A percentile compares a stretch with the other conserved stretches of the same genome.
Conservation (phyloP, 2,888 invertebrate genomes). For the Ophion costatus region DNA sequence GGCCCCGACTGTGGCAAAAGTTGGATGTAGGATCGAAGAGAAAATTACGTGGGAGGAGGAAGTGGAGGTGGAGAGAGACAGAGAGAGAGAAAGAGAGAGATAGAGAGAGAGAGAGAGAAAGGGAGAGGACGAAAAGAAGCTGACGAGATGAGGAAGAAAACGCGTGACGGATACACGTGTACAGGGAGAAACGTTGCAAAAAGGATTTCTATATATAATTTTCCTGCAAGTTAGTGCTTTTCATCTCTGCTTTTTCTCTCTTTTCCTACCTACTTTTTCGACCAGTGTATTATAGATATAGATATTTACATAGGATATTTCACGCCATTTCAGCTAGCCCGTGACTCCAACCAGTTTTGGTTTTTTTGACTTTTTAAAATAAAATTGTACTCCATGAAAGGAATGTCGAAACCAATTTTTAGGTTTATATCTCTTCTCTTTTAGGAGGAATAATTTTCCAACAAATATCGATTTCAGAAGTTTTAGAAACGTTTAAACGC, state of each 20-base stretch:
- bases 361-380: too few relatives aligned
- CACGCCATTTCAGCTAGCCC: too few relatives aligned
- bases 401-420: too few relatives aligned
- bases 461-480: too few relatives aligned
- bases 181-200: constrained; percentile 17
- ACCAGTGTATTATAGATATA: too few relatives aligned
- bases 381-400: too few relatives aligned
- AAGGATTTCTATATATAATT: constrained; percentile 26
- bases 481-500: too few relatives aligned
- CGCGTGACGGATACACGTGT: constrained; percentile 30
- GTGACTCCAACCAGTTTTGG: too few relatives aligned
- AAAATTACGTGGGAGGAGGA: constrained; percentile 9
- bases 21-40: constrained; percentile 21
- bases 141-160: not conserved
- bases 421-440: too few relatives aligned
- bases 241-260: constrained; percentile 13
- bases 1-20: not conserved
- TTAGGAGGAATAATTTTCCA: too few relatives aligned
- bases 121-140: not conserved
- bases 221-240: constrained; percentile 32
- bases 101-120: not conserved
- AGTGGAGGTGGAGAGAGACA: constrained; percentile 16
- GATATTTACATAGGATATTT: not conserved
- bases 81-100: not conserved
- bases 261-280: constrained; percentile 3